Percentiles rank a stretch among this genome's conserved stretches.
Evolutionary conservation across 1,140 invertebrate genomes (phyloP).

Genomic region (Dreissena polymorpha): DNA sequence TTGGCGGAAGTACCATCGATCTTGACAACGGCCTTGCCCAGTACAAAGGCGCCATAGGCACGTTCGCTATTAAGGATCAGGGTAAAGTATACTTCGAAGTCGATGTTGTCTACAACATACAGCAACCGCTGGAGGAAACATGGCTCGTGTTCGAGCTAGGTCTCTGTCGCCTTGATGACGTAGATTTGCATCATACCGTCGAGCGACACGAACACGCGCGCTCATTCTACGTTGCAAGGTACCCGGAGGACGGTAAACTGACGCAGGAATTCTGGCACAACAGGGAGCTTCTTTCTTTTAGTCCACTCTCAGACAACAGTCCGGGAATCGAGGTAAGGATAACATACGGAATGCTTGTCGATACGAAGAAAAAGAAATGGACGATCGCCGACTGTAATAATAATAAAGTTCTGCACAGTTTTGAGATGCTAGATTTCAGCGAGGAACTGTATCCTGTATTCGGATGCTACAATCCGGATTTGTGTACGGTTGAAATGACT

Average conservation of each 20-base stretch:
- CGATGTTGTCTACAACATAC: constrained; percentile 60
- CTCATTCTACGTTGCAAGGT: constrained; percentile 66
- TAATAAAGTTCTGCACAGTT: constrained; percentile 60
- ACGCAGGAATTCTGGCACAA: constrained; percentile 68
- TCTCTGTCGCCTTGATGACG: constrained; percentile 59
- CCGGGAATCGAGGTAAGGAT: constrained; percentile 58
- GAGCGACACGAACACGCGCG: constrained; percentile 64
- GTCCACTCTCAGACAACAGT: constrained; percentile 59
- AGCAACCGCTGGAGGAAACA: constrained; percentile 64
- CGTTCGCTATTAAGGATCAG: constrained; percentile 54
- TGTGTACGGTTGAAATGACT: constrained; percentile 65
- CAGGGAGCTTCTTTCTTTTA: constrained; percentile 58
- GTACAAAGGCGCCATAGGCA: constrained; percentile 64
- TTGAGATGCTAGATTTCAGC: constrained; percentile 57
- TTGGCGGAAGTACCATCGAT: constrained; percentile 34
- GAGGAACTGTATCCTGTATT: constrained; percentile 62
- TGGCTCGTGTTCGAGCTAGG: constrained; percentile 67
- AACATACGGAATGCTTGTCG: constrained; percentile 61
- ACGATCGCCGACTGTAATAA: constrained; percentile 58
- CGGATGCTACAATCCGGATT: constrained; percentile 65
- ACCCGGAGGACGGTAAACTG: constrained; percentile 64
- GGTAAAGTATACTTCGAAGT: constrained; percentile 65
- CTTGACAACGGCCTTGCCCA: constrained; percentile 56
- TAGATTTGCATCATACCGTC: constrained; percentile 65
- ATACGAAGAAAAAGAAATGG: constrained; percentile 60